phyloP scores from a whole-genome alignment of 1,140 invertebrate genomes.

The Aleiodes sp. region DNA sequence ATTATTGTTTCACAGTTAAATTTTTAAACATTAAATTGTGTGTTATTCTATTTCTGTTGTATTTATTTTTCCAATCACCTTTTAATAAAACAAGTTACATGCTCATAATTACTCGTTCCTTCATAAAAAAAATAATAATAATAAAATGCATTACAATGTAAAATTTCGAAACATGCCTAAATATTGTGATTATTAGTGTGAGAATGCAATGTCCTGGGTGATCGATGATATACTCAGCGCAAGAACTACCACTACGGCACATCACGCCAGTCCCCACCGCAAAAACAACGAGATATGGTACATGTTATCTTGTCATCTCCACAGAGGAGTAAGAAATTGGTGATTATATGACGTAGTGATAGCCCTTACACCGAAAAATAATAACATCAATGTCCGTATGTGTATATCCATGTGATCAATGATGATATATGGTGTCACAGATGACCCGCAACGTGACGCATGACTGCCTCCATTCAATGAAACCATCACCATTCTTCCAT shows the following conservation, averaged over 20 bases:
- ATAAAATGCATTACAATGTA: not conserved
- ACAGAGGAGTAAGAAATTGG: slow-evolving; percentile 32
- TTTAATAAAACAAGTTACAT: not conserved
- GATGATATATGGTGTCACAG: slow-evolving; percentile 21
- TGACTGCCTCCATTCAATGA: slow-evolving; percentile 21
- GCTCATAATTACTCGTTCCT: too few species aligned
- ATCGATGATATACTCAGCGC: slow-evolving; percentile 43
- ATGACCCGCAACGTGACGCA: slow-evolving; percentile 21
- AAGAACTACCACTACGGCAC: slow-evolving; percentile 54
- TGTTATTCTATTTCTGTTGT: too few species aligned
- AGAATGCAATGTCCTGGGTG: slow-evolving; percentile 11
- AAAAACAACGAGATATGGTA: not conserved
- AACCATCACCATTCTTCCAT: slow-evolving; percentile 9
- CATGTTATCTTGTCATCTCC: slow-evolving; percentile 4
- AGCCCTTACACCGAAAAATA: slow-evolving; percentile 44
- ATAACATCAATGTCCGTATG: too few species aligned
- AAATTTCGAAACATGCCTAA: not conserved
- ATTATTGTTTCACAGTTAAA: too few species aligned
- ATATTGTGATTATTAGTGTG: not conserved
- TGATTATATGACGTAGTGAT: slow-evolving; percentile 48
- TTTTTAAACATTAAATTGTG: too few species aligned
- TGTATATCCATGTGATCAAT: slow-evolving; percentile 32
- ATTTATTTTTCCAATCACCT: too few species aligned
- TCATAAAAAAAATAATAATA: not conserved
- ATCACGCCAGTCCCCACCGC: slow-evolving; percentile 50